Evolutionary conservation across 2,888 invertebrate genomes (phyloP), one percentile per base, ranked within the genome.

Genomic region (Kuschelorhynchus macadamiae): DNA sequence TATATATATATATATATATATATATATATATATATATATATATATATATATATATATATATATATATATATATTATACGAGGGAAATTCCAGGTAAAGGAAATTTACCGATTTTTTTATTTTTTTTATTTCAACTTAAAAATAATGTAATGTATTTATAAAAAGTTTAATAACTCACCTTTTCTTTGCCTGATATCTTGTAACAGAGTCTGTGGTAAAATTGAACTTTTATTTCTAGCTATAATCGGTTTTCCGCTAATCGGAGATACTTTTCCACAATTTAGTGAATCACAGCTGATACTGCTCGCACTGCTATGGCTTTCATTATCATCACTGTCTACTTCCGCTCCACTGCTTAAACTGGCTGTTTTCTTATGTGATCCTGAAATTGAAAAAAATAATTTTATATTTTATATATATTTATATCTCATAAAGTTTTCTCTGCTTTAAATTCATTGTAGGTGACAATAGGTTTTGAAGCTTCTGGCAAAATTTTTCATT

Each of bases 261-360:
- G 75, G 70, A 5, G 76, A 76, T 76, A 90, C 81, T 80, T 92
- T 91, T 72, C 88, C 88, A 76, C 91, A 90, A 81, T 92, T 93
- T 73, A 94, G 83, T 30, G 93, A 94, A 81, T 94, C 94, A 82
- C 92, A 93, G 80, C 93, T 93, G 78, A 93, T 88, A 78, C 91
- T 93, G 71, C 91, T 92, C 77, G 90, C 90, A 77, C 88, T 88
- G 18, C 73, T 66, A 77, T 91, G 92, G 71, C 91, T 91, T 78
- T 91, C 91, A 83, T 89, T 90, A 81, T 90, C 90, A 83, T 90
- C 91, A 78, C 89, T 91, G 83, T 91, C 90, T 56, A 88, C 86
- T 78, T 87, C 91, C 81, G 84, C 85, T 9, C 88, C 90, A 78
- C 90, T 91, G 77, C 88, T 88, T 12, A 72, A 71, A 39, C 76